phyloP scores from a whole-genome alignment of 2,888 invertebrate genomes.

The Eurois occulta region DNA sequence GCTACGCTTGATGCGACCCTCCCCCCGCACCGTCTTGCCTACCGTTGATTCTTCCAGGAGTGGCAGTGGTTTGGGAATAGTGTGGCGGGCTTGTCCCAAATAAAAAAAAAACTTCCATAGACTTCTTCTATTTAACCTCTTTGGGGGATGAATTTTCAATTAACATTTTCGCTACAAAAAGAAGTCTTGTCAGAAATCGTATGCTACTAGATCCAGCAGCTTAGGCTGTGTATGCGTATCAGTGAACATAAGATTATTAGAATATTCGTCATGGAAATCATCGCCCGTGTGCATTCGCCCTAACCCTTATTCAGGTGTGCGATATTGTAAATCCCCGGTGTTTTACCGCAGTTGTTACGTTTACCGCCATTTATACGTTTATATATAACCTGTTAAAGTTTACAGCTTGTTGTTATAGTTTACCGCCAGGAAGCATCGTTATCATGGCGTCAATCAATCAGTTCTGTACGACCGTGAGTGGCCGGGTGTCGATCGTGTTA shows the following conservation, averaged over 20 bases:
- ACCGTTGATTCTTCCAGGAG: too few species aligned
- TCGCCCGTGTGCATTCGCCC: not conserved
- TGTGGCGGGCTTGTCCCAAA: too few species aligned
- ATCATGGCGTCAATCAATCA: constrained; percentile 35
- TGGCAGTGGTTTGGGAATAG: too few species aligned
- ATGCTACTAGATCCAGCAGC: not conserved
- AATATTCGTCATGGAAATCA: not conserved
- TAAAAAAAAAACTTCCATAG: too few species aligned
- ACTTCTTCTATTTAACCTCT: not conserved
- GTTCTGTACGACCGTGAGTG: not conserved
- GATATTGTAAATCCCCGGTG: constrained; percentile 15
- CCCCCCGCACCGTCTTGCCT: too few species aligned
- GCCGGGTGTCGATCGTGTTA: constrained; percentile 1
- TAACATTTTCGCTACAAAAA: not conserved
- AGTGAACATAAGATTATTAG: not conserved
- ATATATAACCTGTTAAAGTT: too few species aligned
- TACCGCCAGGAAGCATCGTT: constrained; percentile 24
- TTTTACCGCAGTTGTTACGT: constrained; percentile 8
- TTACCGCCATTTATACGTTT: too few species aligned
- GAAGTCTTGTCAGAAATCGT: not conserved
- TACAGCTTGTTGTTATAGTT: not conserved
- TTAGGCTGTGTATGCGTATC: not conserved
- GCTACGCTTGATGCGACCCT: too few species aligned
- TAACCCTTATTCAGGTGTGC: not conserved
- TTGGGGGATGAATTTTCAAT: too few species aligned